Evolutionary conservation across 2,888 invertebrate genomes (phyloP).

Genomic region (Amiota minor): DNA sequence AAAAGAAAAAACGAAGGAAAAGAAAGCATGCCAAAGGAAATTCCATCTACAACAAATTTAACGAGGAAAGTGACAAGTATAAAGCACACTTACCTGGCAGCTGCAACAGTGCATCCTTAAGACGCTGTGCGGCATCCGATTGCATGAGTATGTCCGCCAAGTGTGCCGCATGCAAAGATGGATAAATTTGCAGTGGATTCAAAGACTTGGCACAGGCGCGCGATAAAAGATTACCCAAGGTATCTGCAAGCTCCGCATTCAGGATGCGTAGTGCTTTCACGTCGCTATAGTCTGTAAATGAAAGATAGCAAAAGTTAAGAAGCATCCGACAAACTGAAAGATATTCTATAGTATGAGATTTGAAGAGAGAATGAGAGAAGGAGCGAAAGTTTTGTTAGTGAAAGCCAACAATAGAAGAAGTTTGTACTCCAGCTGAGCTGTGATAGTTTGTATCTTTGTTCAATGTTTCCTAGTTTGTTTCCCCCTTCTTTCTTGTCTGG

Average conservation of each 20-base stretch:
- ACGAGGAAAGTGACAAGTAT: conserved; percentile 35
- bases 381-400: too few species aligned
- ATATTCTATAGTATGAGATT: too few species aligned
- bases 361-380: too few species aligned
- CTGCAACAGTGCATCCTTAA: conserved; percentile 76
- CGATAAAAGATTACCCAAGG: conserved; percentile 90
- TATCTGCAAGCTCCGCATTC: conserved; percentile 93
- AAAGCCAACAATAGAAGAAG: too few species aligned
- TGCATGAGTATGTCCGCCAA: conserved; percentile 72
- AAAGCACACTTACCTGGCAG: conserved; percentile 75
- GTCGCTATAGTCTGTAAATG: conserved; percentile 85
- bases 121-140: conserved; percentile 74
- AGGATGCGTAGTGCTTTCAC: conserved; percentile 82
- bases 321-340: neutral
- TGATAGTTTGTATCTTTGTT: too few species aligned
- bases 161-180: conserved; percentile 76
- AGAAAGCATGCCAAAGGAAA: too few species aligned
- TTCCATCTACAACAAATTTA: neutral
- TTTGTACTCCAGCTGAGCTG: too few species aligned
- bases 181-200: conserved; percentile 86
- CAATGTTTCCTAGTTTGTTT: too few species aligned
- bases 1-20: too few species aligned
- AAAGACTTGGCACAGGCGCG: conserved; percentile 84
- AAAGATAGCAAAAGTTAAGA: conserved; percentile 14
- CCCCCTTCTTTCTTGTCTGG: too few species aligned